Base-by-base conservation (phyloP, 2,888 invertebrate genomes). In the Lissocephala sabroskyi region DNA sequence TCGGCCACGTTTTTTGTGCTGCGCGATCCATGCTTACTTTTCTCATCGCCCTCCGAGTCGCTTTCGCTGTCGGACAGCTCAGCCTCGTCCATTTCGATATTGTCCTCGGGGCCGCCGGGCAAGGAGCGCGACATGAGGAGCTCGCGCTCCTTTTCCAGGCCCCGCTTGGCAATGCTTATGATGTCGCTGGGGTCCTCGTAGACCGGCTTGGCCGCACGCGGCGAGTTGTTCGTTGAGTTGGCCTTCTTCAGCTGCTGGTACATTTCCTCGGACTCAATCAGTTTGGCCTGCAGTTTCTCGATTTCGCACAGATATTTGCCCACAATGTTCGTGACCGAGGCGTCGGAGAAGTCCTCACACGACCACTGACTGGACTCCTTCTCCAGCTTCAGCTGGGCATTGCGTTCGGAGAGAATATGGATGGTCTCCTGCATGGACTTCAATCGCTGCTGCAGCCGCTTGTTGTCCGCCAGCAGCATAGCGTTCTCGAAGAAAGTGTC, bases 401-500 rank as follows among this genome's bases (percentile, higher is more conserved):
- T 97, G 80, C 92, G 89, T 0, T 90, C 89, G 0, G 94, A 95
- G 37, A 98, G 84, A 45, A 91, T 89, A 64, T 97, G 96, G 16
- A 97, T 92, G 0, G 97, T 97, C 75, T 96, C 96, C 80, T 97
- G 96, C 88, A 98, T 89, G 2, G 97, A 96, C 86, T 98, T 98
- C 1, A 98, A 90, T 43, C 98, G 86, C 9, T 94, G 92, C 36
- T 96, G 87, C 28, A 98, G 86, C 58, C 95, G 93, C 76, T 94
- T 93, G 56, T 94, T 91, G 83, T 98, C 98, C 42, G 91, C 90
- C 65, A 93, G 91, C 1, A 98, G 87, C 89, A 98, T 93, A 17
- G 92, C 92, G 85, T 97, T 98, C 86, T 99, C 98, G 81, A 96
- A 94, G 81, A 93, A 96, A 85, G 97, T 95, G 82, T 99, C 98